Conservation (phyloP, 2,113 vertebrate species). For the Leiothrix lutea region DNA sequence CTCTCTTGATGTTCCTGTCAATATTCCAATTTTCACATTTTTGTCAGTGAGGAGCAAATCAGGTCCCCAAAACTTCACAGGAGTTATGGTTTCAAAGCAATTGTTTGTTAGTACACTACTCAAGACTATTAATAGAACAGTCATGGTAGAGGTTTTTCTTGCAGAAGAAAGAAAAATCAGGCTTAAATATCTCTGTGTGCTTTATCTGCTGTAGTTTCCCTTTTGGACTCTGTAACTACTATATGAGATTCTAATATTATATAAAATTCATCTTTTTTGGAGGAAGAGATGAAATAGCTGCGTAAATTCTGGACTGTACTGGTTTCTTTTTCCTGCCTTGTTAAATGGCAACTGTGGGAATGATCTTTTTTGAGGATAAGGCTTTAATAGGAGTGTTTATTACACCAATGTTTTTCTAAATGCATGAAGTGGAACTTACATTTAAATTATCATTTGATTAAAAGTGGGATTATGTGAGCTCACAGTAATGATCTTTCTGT, state of each 20-base stretch:
- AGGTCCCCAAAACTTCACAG: neutral
- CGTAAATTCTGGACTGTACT: neutral
- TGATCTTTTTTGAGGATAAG: neutral
- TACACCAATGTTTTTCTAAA: neutral
- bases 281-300: neutral
- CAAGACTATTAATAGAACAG: neutral
- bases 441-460: slow-evolving; percentile 5
- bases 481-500: neutral
- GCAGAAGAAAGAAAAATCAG: neutral
- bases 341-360: neutral
- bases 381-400: neutral
- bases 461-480: neutral
- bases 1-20: neutral
- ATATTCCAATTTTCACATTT: neutral
- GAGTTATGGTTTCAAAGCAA: neutral
- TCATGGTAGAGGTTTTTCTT: neutral
- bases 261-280: neutral
- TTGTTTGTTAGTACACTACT: neutral
- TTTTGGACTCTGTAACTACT: neutral
- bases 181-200: neutral
- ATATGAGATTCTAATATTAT: neutral
- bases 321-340: neutral
- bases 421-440: neutral
- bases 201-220: neutral
- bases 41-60: neutral